Conservation (phyloP, 2,113 vertebrate species). For the Mustela lutreola region DNA sequence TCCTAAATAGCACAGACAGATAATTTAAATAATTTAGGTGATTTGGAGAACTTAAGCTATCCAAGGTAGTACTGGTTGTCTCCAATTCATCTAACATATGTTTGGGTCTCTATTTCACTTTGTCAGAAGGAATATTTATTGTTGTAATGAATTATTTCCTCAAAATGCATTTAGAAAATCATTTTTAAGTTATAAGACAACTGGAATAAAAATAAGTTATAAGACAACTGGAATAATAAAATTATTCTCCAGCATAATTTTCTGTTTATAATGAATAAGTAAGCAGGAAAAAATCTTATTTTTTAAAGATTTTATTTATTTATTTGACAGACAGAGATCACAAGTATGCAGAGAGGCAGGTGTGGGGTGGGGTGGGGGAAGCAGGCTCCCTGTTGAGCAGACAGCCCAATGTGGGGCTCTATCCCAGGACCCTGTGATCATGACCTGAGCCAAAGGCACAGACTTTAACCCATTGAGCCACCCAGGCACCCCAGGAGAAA, state of each 20-base stretch:
- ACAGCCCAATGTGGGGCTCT: no score
- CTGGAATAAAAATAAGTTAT: conserved; percentile 63
- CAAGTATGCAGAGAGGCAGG: no score
- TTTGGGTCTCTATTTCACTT: conserved; percentile 56
- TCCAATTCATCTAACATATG: conserved; percentile 63
- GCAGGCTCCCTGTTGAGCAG: no score
- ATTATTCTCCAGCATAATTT: conserved; percentile 19
- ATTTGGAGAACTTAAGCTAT: conserved; percentile 5
- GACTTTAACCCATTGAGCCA: no score
- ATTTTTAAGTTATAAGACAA: conserved; percentile 63
- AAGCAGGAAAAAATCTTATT: not conserved
- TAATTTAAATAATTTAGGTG: conserved; percentile 64
- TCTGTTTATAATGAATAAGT: conserved; percentile 30
- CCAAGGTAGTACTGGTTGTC: conserved; percentile 49
- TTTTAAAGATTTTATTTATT: no score
- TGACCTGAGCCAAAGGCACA: no score
- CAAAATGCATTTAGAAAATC: conserved; percentile 53
- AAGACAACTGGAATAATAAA: conserved; percentile 53
- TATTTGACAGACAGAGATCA: no score
- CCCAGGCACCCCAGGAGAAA: not conserved
- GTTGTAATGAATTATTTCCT: conserved; percentile 70
- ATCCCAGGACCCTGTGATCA: no score
- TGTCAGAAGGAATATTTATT: conserved; percentile 59
- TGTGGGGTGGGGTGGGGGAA: no score
- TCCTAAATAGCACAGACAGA: not conserved